These are phyloP conservation scores for Natrix natrix DNA, from an alignment of 2,797 vertebrate genomes.

Conservation along the genomic window DNA sequence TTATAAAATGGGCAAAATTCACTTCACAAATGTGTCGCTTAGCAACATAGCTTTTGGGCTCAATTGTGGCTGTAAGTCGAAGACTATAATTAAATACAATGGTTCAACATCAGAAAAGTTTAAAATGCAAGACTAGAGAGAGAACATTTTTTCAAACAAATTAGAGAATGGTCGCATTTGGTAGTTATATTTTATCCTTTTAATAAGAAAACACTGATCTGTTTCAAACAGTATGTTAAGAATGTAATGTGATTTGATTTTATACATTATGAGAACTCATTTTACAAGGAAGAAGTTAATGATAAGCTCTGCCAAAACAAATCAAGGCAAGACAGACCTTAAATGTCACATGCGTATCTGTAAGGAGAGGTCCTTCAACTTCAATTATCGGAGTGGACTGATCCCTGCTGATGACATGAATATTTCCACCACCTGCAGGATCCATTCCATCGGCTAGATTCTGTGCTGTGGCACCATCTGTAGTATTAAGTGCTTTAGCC, in stretches of 20 bases:
- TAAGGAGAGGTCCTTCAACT: constrained; percentile 95
- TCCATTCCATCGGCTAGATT: constrained; percentile 80
- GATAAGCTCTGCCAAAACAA: not conserved
- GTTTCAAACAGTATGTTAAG: not conserved
- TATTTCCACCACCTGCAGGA: constrained; percentile 82
- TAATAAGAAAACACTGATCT: not conserved
- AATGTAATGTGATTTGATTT: not conserved
- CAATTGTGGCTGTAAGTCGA: not conserved
- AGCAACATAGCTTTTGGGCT: not conserved
- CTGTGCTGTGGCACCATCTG: constrained; percentile 77
- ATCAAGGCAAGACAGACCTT: constrained; percentile 76
- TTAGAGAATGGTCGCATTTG: not conserved
- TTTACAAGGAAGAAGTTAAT: not conserved
- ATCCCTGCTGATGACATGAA: constrained; percentile 95
- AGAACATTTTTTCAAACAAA: not conserved
- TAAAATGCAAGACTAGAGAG: not conserved
- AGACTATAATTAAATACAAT: not conserved
- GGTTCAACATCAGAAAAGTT: not conserved
- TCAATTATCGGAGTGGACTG: constrained; percentile 96
- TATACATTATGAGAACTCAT: not conserved
- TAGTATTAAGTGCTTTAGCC: constrained; percentile 94
- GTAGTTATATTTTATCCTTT: not conserved
- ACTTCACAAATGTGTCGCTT: not conserved
- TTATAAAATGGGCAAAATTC: not conserved
- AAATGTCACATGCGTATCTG: constrained; percentile 95